Evolutionary conservation across 2,888 invertebrate genomes (phyloP).

Genomic region (Megalurothrips usitatus): DNA sequence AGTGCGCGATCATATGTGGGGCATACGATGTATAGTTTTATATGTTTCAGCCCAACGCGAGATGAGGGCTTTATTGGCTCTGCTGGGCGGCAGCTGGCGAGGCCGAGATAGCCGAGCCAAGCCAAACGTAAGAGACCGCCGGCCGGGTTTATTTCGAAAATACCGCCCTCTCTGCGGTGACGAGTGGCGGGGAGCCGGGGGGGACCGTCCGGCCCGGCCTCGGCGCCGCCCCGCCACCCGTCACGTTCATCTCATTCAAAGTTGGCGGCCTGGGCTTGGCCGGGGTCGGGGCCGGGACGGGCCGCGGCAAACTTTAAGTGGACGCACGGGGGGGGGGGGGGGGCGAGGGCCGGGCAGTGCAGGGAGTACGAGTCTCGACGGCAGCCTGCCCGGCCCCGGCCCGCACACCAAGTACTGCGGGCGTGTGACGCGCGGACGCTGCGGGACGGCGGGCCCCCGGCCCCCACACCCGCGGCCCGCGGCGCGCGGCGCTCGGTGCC

Average conservation of each 20-base stretch:
- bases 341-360: background rate
- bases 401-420: background rate
- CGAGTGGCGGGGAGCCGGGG: background rate
- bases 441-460: background rate
- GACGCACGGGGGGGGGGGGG: background rate
- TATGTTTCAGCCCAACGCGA: no score
- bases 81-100: no score
- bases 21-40: no score
- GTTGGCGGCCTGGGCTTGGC: conserved; percentile 19
- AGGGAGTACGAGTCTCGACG: background rate
- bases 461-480: background rate
- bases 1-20: no score
- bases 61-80: no score
- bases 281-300: background rate
- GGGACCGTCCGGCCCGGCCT: no score
- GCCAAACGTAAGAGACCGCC: no score
- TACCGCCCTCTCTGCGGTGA: no score
- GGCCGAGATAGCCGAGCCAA: background rate
- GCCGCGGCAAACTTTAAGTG: conserved; percentile 2
- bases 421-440: background rate
- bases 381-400: background rate
- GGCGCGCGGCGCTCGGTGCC: background rate
- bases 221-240: background rate
- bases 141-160: no score
- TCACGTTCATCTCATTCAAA: background rate